Evolutionary conservation across 2,797 vertebrate genomes (phyloP).

Genomic region (Halcyon smyrnensis): DNA sequence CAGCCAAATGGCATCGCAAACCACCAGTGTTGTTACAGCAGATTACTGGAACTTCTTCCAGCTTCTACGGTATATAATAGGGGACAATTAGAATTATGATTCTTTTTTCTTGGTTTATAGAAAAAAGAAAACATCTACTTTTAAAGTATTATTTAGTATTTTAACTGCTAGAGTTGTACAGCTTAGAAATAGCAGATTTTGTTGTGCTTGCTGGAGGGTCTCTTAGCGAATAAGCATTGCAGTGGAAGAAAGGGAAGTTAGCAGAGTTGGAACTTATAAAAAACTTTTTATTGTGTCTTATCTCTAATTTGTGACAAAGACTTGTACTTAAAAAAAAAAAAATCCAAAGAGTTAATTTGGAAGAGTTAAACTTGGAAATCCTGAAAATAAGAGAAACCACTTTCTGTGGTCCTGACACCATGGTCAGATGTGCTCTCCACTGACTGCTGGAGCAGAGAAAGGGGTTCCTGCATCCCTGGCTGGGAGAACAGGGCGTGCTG

Average conservation of each 20-base stretch:
- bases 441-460: not conserved
- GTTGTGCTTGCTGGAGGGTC: not conserved
- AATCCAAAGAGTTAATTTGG: not conserved
- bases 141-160: not conserved
- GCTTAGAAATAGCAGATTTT: not conserved
- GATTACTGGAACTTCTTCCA: not conserved
- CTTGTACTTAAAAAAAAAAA: not conserved
- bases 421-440: not conserved
- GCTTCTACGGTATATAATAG: not conserved
- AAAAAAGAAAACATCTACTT: slow-evolving; percentile 15
- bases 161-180: not conserved
- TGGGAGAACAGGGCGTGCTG: not conserved
- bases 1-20: not conserved
- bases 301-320: not conserved
- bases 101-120: slow-evolving; percentile 8
- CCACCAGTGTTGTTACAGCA: not conserved
- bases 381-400: not conserved
- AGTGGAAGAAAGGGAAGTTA: not conserved
- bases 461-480: fast-evolving
- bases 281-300: not conserved
- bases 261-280: not conserved
- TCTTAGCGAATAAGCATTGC: not conserved
- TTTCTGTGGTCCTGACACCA: not conserved
- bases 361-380: not conserved
- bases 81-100: not conserved